Conservation (phyloP, 2,888 invertebrate genomes). For the Dicyrtoma fusca region DNA sequence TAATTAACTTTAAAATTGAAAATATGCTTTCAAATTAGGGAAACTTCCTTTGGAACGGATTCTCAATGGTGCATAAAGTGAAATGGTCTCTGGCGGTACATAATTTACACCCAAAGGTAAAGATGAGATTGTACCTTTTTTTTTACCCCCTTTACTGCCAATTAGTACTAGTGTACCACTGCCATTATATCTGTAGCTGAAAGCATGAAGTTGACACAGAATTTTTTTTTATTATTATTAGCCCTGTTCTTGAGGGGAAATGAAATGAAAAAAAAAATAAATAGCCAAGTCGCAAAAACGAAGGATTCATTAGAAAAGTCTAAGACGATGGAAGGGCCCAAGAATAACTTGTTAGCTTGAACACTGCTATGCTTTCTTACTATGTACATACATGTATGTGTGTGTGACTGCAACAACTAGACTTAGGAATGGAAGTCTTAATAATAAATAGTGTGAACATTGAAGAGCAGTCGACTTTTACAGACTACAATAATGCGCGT, state of each 20-base stretch:
- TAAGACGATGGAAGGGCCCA: too few relatives aligned
- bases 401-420: too few relatives aligned
- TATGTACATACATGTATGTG: too few relatives aligned
- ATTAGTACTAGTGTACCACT: background rate
- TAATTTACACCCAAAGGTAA: conserved; percentile 13
- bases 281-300: too few relatives aligned
- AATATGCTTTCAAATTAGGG: conserved; percentile 14
- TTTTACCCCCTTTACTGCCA: background rate
- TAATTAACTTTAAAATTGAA: conserved; percentile 14
- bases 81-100: conserved; percentile 11
- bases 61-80: conserved; percentile 12
- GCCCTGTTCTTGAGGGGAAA: background rate
- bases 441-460: too few relatives aligned
- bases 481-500: too few relatives aligned
- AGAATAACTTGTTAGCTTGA: too few relatives aligned
- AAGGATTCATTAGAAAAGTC: too few relatives aligned
- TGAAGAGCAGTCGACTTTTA: too few relatives aligned
- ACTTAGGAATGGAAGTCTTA: too few relatives aligned
- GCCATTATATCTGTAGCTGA: too few relatives aligned
- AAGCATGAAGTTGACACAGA: conserved; percentile 13
- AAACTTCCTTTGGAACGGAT: background rate
- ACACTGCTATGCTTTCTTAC: too few relatives aligned
- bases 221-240: conserved; percentile 5
- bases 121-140: conserved; percentile 2
- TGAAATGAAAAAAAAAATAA: background rate